These are phyloP conservation scores for Dinoponera quadriceps DNA, from an alignment of 1,140 invertebrate genomes.

Conservation along the genomic window DNA sequence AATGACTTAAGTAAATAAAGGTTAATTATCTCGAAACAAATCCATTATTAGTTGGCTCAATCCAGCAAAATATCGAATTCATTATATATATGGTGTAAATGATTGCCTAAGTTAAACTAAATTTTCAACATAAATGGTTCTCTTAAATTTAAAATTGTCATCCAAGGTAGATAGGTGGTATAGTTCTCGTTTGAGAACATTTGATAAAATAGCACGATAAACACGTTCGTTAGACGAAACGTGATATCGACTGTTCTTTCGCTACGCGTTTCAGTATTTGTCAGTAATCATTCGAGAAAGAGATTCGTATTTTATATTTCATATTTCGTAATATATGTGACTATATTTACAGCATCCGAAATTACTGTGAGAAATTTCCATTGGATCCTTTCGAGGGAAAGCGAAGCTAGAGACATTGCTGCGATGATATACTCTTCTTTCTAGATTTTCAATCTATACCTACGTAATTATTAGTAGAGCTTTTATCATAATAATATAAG, in stretches of 20 bases:
- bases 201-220: neutral
- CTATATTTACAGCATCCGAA: slow-evolving; percentile 33
- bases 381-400: neutral
- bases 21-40: neutral
- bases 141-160: slow-evolving; percentile 44
- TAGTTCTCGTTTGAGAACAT: neutral
- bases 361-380: neutral
- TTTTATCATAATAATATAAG: slow-evolving; percentile 1
- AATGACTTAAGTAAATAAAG: neutral
- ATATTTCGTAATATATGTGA: neutral
- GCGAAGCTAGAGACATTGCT: slow-evolving; percentile 1
- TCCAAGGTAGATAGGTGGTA: neutral
- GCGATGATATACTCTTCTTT: neutral
- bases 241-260: slow-evolving; percentile 8
- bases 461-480: neutral
- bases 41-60: slow-evolving; percentile 6
- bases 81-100: neutral
- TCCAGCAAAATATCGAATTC: neutral
- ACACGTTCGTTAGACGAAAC: slow-evolving; percentile 13
- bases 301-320: neutral
- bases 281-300: too few relatives aligned
- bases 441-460: neutral
- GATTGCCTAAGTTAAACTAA: slow-evolving; percentile 17
- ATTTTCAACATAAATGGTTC: slow-evolving; percentile 4
- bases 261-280: neutral